Conservation (phyloP, 2,888 invertebrate species). For the Nomada goodeniana region DNA sequence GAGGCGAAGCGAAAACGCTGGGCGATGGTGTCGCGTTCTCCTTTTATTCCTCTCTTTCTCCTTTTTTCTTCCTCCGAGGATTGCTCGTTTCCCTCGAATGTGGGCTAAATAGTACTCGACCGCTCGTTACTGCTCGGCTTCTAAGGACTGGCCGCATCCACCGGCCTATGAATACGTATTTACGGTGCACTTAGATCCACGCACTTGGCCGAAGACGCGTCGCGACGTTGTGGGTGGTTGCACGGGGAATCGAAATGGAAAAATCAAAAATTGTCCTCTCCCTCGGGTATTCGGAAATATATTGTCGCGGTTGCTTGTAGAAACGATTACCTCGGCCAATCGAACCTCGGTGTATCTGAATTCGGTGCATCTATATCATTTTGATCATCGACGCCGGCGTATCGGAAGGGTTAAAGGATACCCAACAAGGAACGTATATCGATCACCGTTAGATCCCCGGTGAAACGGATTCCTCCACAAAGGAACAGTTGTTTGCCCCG, state of each 20-base stretch:
- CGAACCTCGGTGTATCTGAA: too few species aligned
- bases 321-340: too few species aligned
- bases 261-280: neutral
- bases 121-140: neutral
- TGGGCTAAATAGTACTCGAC: constrained; percentile 17
- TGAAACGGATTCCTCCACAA: constrained; percentile 5
- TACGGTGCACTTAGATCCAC: constrained; percentile 14
- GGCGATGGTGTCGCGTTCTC: neutral
- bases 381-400: too few species aligned
- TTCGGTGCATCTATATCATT: too few species aligned
- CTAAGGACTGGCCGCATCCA: neutral
- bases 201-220: neutral
- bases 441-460: neutral
- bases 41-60: neutral
- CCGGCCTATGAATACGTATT: neutral
- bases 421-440: neutral
- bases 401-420: too few species aligned
- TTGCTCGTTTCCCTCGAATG: constrained; percentile 10
- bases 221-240: constrained; percentile 19
- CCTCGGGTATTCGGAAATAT: too few species aligned
- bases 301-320: too few species aligned
- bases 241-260: neutral
- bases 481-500: constrained; percentile 33
- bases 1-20: constrained; percentile 26
- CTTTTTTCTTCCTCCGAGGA: neutral